phyloP scores from a whole-genome alignment of 2,113 vertebrate genomes.

The Peromyscus californicus region DNA sequence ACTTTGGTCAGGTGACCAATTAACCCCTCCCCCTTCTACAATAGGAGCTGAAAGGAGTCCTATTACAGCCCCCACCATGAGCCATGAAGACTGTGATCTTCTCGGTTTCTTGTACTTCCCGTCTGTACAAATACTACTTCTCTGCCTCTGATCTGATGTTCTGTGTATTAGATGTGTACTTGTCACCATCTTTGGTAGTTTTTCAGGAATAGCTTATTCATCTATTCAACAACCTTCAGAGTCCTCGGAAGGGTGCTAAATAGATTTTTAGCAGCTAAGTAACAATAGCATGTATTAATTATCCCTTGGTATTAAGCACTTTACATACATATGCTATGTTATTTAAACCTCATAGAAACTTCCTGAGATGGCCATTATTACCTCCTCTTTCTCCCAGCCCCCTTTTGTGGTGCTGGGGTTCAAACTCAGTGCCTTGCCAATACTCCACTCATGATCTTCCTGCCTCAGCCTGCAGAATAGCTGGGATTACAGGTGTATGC shows the following conservation, averaged over 20 bases:
- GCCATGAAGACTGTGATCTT: neutral
- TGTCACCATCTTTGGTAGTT: neutral
- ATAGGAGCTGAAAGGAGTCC: slow-evolving; percentile 11
- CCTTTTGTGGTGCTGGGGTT: neutral
- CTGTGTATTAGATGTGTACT: neutral
- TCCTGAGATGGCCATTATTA: neutral
- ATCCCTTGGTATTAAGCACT: neutral
- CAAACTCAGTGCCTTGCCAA: neutral
- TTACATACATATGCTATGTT: neutral
- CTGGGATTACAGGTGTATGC: neutral
- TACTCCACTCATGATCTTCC: neutral
- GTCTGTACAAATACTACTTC: neutral
- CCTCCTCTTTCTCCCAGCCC: neutral
- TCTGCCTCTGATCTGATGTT: neutral
- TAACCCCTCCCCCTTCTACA: neutral
- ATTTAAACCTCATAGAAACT: slow-evolving; percentile 30
- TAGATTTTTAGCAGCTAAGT: neutral
- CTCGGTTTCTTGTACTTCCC: neutral
- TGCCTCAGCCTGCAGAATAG: neutral
- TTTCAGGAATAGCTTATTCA: neutral
- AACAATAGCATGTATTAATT: neutral
- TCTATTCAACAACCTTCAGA: neutral
- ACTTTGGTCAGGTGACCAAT: neutral
- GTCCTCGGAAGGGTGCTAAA: neutral
- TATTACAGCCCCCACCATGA: neutral